Conservation (phyloP, 1,140 invertebrate species). For the Phymastichus coffea region DNA sequence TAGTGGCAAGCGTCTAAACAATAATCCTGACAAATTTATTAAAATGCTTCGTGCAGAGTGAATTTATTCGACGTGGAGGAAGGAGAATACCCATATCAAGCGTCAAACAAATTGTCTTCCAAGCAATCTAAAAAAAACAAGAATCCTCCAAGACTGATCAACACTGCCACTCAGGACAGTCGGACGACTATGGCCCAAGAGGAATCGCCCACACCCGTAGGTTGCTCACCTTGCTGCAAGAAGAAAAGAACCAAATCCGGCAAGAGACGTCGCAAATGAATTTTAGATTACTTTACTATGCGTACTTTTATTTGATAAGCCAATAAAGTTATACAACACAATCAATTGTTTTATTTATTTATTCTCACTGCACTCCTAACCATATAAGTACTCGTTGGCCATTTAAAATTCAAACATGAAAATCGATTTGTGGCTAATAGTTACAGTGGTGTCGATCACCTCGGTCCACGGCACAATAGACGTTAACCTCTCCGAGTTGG, state of each 20-base stretch:
- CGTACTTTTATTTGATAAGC: too few species aligned
- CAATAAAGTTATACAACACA: too few species aligned
- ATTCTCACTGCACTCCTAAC: too few species aligned
- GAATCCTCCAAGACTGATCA: slow-evolving; percentile 4
- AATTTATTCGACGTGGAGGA: slow-evolving; percentile 8
- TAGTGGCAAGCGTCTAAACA: too few species aligned
- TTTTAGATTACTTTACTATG: slow-evolving; percentile 22
- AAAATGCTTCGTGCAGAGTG: neutral
- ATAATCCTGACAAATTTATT: too few species aligned
- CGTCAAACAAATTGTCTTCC: neutral
- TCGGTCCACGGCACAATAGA: slow-evolving; percentile 58
- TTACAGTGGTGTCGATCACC: neutral
- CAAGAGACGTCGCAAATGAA: slow-evolving; percentile 31
- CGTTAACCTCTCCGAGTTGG: slow-evolving; percentile 58
- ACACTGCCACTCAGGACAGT: slow-evolving; percentile 35
- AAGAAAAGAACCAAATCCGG: slow-evolving; percentile 44
- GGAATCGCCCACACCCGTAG: slow-evolving; percentile 29
- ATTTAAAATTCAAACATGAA: too few species aligned
- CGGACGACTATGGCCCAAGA: neutral
- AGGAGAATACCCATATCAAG: neutral
- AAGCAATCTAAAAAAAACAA: neutral
- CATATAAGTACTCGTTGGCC: too few species aligned
- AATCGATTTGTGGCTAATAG: neutral
- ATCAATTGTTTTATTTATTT: too few species aligned
- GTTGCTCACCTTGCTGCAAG: slow-evolving; percentile 42